Base-by-base conservation (phyloP, 2,113 vertebrate species). In the Elephantulus edwardii region DNA sequence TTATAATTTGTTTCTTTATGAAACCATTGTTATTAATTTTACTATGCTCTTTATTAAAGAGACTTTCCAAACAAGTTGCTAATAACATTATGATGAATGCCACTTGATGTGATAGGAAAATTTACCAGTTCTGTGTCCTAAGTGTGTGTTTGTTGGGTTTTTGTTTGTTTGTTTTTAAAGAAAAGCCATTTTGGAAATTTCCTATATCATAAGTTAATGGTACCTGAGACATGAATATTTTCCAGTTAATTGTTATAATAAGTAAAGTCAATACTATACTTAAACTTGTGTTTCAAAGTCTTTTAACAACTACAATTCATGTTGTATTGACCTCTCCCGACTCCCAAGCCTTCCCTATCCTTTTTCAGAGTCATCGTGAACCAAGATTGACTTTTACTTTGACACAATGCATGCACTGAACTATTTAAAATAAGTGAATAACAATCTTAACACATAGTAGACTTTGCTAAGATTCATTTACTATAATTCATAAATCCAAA, bases 1-100 rank as follows among this genome's bases (percentile, higher is more conserved):
- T 95, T 33, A 6, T 91, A 58, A 58, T 17, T 35, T 82, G 40
- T 58, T 90, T 91, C 76, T 86, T 48, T 46, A 22, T 17, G 85
- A 94, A 89, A 90, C 89, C 81, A 40, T 12, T 86, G n/a, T 84
- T 38, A 48, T 75, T 93, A 14, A 91, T 38, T 92, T 89, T 94
- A 54, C 16, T 54, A 8, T 91, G 56, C 79, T 93, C 50, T 92
- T 78, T 91, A 79, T 72, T 76, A 44, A 90, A 76, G 62, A 40
- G 70, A 13, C 86, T 85, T 92, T 95, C 28, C 71, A 9, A 20
- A 1, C 56, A 91, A 84, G 76, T 30, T 11, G 3, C 26, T 50
- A 85, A 42, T 79, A 38, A 87, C 24, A 14, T n/a, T 22, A 11
- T 44, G 33, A 9, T 74, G 1, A 22, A 44, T 75, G 70, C 58